These are phyloP conservation scores for Autographa pulchrina DNA, from an alignment of 2,888 invertebrate species.

Conservation along the genomic window DNA sequence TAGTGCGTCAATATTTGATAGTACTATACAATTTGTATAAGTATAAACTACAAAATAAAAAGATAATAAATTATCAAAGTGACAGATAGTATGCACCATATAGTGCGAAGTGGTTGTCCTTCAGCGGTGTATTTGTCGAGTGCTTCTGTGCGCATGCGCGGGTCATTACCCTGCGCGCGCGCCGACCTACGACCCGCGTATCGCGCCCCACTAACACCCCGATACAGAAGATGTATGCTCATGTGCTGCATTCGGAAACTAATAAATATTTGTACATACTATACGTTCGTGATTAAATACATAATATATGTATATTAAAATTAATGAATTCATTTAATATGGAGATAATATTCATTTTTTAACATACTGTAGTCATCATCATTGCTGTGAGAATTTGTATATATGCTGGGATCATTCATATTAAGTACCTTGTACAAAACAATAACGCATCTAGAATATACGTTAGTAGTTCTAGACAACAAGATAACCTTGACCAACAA, in stretches of 20 bases:
- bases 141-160: slow-evolving; percentile 32
- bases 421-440: background rate
- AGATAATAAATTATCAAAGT: background rate
- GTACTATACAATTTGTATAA: background rate
- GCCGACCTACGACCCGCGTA: slow-evolving; percentile 70
- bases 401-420: too few species aligned
- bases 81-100: background rate
- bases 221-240: slow-evolving; percentile 43
- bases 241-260: slow-evolving; percentile 17
- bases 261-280: slow-evolving; percentile 8
- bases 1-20: too few species aligned
- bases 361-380: too few species aligned
- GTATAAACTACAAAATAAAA: background rate
- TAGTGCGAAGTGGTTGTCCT: slow-evolving; percentile 9
- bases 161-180: slow-evolving; percentile 69
- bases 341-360: background rate
- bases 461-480: background rate
- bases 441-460: background rate
- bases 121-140: slow-evolving; percentile 7
- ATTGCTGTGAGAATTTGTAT: too few species aligned
- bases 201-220: slow-evolving; percentile 71
- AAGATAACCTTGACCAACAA: background rate
- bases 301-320: background rate
- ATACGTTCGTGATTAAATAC: background rate
- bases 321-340: background rate